Conservation (phyloP, 2,888 invertebrate genomes). For the Lycaena phlaeas region DNA sequence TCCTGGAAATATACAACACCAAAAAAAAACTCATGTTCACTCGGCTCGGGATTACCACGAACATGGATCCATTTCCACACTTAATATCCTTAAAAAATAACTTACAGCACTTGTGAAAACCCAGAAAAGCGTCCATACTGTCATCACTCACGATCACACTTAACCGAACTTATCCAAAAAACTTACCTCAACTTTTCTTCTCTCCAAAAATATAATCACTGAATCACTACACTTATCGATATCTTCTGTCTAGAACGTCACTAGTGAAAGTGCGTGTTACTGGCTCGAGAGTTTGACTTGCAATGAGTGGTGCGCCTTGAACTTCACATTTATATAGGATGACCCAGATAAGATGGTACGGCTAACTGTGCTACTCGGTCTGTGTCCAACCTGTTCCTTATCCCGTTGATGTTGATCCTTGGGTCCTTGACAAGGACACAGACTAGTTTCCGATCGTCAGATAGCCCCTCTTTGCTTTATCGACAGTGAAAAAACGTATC, state of each 20-base stretch:
- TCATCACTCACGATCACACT: constrained; percentile 31
- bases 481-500: too few relatives aligned
- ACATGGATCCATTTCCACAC: too few relatives aligned
- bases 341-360: constrained; percentile 80
- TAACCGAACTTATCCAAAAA: constrained; percentile 25
- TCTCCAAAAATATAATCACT: constrained; percentile 48
- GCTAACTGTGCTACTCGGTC: constrained; percentile 63
- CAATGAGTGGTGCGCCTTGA: constrained; percentile 82
- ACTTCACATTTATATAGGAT: constrained; percentile 88
- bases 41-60: too few relatives aligned
- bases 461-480: too few relatives aligned
- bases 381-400: constrained; percentile 46
- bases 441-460: neutral
- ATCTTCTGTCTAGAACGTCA: constrained; percentile 47
- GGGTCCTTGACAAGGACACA: constrained; percentile 40
- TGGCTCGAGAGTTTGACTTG: constrained; percentile 61
- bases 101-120: neutral
- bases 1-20: too few relatives aligned
- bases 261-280: constrained; percentile 67
- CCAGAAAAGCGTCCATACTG: constrained; percentile 21
- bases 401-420: constrained; percentile 34
- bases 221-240: constrained; percentile 48
- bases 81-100: too few relatives aligned
- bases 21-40: too few relatives aligned
- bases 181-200: constrained; percentile 45